Evolutionary conservation across 2,888 invertebrate genomes (phyloP), one percentile per base, ranked within the genome.

Genomic region (Philereme vetulata): DNA sequence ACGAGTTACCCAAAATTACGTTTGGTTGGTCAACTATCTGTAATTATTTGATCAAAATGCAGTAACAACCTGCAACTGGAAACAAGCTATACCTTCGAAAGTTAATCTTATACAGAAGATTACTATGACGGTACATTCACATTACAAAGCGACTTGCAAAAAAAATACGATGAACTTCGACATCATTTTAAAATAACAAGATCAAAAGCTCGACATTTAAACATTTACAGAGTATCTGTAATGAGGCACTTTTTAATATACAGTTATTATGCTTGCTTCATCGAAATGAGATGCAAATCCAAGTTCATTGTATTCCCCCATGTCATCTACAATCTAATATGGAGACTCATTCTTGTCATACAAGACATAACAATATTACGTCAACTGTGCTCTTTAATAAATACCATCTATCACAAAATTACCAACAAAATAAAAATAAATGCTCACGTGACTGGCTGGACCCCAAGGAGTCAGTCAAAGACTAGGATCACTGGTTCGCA

Each of bases 371-470:
- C 72, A 75, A 72, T 65, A 68, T 72, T 56, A 61, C 72, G 68
- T 66, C 72, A 70, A 69, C 74, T 76, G 81, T 84, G 84, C 78
- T 81, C 76, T 76, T 72, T 75, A 81, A 81, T 80, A 81, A 74
- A 67, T 78, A 75, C 75, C 67, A 75, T 74, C 72, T 82, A 85
- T 85, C 84, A 85, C 85, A 84, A 79, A 48, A 48, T 76, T 74
- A 81, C 73, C 81, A 88, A 90, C 85, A 85, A 84, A 88, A 88
- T 85, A 88, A 90, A 91, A 90, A 91, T 92, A 92, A 92, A 92
- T 92, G 91, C 91, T 90, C 76, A 76, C 82, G 80, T 82, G 89
- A 90, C 89, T 88, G 88, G 80, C 88, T 85, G 80, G 78, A 68
- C 67, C 64, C 40, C 10, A 48, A 64, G 66, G 58, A 72, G 67